A percentile compares a stretch with the other conserved stretches of the same genome.
phyloP scores from a whole-genome alignment of 2,113 vertebrate genomes.

The Microtus ochrogaster region DNA sequence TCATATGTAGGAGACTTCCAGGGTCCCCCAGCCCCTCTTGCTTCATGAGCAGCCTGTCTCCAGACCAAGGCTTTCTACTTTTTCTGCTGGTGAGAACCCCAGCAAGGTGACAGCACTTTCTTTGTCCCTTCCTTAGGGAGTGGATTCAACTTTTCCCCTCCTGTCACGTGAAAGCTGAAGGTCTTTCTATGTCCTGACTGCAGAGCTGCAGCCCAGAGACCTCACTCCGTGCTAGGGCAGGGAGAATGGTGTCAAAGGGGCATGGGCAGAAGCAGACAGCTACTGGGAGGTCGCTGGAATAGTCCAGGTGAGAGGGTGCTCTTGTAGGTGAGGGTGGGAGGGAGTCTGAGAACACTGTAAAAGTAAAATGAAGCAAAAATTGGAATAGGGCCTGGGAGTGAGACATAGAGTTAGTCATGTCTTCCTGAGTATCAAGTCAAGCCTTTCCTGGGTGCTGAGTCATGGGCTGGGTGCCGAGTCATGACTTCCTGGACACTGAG shows the following conservation, averaged over 20 bases:
- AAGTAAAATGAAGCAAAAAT: not conserved
- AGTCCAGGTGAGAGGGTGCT: not conserved
- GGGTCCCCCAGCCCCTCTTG: rapidly evolving
- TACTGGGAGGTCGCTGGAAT: not conserved
- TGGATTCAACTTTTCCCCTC: no score
- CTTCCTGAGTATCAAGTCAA: not conserved
- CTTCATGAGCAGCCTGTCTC: not conserved
- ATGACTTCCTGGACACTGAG: not conserved
- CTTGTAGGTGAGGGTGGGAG: not conserved
- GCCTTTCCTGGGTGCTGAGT: not conserved
- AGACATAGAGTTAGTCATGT: not conserved
- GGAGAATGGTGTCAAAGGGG: not conserved
- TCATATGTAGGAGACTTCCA: not conserved
- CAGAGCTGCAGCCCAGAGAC: not conserved
- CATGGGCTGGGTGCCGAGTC: not conserved
- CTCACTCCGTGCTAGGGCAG: not conserved
- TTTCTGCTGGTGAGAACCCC: not conserved
- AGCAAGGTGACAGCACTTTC: not conserved
- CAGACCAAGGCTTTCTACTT: not conserved
- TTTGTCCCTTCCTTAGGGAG: not conserved
- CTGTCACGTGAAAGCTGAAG: not conserved
- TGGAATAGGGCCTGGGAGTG: not conserved
- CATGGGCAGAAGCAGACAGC: not conserved
- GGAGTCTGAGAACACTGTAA: not conserved
- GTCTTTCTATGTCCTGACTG: not conserved